Evolutionary conservation across 2,888 invertebrate genomes (phyloP).

Genomic region (Eubasilissa splendida): DNA sequence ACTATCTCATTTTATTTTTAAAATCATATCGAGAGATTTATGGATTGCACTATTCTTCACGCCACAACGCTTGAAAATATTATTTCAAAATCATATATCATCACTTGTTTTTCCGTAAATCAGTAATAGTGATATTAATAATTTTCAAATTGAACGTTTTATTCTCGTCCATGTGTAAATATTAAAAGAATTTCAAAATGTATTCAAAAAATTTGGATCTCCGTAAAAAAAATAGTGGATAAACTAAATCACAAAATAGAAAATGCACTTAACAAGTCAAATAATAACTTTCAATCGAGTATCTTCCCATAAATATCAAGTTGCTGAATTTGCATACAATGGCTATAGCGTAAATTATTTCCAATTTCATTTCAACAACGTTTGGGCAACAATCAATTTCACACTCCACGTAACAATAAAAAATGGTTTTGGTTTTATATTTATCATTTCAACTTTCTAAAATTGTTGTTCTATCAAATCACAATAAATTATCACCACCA

Average conservation of each 20-base stretch:
- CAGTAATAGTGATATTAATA: no score
- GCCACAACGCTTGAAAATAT: no score
- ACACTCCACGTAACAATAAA: constrained; percentile 15
- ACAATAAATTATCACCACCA: background rate
- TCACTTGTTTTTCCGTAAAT: no score
- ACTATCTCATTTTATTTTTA: background rate
- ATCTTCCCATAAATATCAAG: constrained; percentile 8
- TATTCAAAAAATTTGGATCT: no score
- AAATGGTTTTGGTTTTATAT: constrained; percentile 4
- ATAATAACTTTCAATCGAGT: background rate
- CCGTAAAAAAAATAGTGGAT: no score
- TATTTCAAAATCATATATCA: no score
- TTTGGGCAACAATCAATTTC: constrained; percentile 26
- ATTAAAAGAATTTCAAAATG: no score
- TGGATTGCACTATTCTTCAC: no score
- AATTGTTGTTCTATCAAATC: background rate
- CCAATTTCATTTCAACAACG: background rate
- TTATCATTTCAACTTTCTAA: constrained; percentile 11
- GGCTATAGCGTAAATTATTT: constrained; percentile 7
- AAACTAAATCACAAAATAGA: no score
- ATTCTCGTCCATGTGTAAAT: no score
- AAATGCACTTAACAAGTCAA: background rate
- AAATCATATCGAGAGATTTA: background rate
- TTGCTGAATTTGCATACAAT: background rate
- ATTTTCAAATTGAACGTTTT: no score